These are phyloP conservation scores for Lepeophtheirus nordmannii DNA, from an alignment of 2,888 invertebrate species.

Conservation along the genomic window DNA sequence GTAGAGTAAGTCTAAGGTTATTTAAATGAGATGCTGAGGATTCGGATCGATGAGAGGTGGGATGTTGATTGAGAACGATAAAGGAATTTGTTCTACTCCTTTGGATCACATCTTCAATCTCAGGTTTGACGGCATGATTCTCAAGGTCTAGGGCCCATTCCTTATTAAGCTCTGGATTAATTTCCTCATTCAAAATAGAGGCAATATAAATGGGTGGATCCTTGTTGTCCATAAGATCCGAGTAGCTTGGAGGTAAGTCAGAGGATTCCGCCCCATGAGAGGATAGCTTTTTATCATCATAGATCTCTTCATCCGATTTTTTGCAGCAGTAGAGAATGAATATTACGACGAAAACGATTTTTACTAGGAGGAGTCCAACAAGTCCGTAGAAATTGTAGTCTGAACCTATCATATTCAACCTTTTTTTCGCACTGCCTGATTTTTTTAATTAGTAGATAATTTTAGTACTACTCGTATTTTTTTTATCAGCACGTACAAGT, in stretches of 20 bases:
- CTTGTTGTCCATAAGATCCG: conserved; percentile 1
- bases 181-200: not conserved
- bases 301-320: not conserved
- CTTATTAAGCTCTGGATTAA: not conserved
- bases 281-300: not conserved
- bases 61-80: not conserved
- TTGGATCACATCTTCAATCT: not conserved
- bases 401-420: not conserved
- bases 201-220: not conserved
- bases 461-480: no score
- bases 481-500: no score
- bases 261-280: not conserved
- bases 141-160: not conserved
- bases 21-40: not conserved
- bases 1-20: not conserved
- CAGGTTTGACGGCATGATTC: not conserved
- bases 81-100: not conserved
- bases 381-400: not conserved
- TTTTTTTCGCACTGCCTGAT: no score
- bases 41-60: not conserved
- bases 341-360: not conserved
- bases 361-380: not conserved
- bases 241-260: conserved; percentile 1
- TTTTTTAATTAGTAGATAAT: no score
- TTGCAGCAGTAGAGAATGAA: not conserved